These are phyloP conservation scores for Cylloceria caligata DNA, from an alignment of 2,888 invertebrate species.

Conservation along the genomic window DNA sequence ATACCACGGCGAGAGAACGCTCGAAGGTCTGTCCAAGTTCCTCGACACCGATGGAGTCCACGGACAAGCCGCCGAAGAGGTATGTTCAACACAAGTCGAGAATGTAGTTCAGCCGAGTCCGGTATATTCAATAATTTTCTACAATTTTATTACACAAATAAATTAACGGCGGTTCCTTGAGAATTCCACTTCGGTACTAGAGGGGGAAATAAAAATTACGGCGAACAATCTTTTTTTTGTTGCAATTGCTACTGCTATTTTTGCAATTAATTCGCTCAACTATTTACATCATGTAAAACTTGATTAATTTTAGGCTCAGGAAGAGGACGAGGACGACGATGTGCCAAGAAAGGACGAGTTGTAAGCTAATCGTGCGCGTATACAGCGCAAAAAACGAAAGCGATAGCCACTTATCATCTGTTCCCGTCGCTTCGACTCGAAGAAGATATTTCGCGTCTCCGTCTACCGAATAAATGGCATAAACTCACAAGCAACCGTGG, in stretches of 20 bases:
- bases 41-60: slow-evolving; percentile 95
- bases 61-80: slow-evolving; percentile 89
- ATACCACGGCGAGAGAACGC: slow-evolving; percentile 97
- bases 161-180: too few relatives aligned
- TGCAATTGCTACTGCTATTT: too few relatives aligned
- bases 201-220: too few relatives aligned
- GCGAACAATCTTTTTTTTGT: not conserved
- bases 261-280: too few relatives aligned
- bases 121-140: too few relatives aligned
- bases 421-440: slow-evolving; percentile 17
- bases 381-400: slow-evolving; percentile 70
- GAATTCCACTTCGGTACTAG: slow-evolving; percentile 7
- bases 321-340: slow-evolving; percentile 91
- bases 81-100: slow-evolving; percentile 74
- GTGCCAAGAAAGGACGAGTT: slow-evolving; percentile 91
- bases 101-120: too few relatives aligned
- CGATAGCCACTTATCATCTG: slow-evolving; percentile 51
- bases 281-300: slow-evolving; percentile 25
- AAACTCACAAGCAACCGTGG: not conserved
- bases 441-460: slow-evolving; percentile 33
- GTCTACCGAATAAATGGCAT: slow-evolving; percentile 23
- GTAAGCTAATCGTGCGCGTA: slow-evolving; percentile 85
- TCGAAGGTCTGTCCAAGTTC: slow-evolving; percentile 97
- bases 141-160: not conserved
- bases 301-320: slow-evolving; percentile 84